Base-by-base conservation (phyloP, 2,113 vertebrate genomes). In the Scolopax mira region DNA sequence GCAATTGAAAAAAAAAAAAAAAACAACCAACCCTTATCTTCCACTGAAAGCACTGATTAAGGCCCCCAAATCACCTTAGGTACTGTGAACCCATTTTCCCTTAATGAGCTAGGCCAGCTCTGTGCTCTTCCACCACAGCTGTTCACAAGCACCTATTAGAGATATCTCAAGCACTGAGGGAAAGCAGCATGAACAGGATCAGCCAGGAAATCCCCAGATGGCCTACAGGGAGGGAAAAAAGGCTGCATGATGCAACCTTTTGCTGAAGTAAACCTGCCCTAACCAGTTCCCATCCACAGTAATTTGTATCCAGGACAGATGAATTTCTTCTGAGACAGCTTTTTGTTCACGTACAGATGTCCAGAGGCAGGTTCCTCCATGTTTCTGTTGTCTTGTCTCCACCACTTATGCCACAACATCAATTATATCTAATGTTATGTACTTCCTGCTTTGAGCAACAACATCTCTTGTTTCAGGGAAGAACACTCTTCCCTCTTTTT, bases 151-250 rank as follows among this genome's bases (percentile, higher is more conserved):
- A 79, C 55, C 79, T 88, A 58, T 39, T 24, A 58, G 37, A 88
- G 35, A 41, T 35, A 64, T 70, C 87, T 90, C 79, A 83, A 77
- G 78, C 85, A 90, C 60, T 19, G n/a, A 81, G 41, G 54, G 39
- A 94, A 94, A 93, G 57, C 55, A 95, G 77, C 69, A 79, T 19
- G 65, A 93, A 65, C 61, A 91, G 67, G 61, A 90, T 81, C 44
- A 39, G 79, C 73, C 84, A 94, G 89, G 93, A 97, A 97, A 94
- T 75, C 86, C 95, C 80, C 93, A 96, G 65, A 94, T 89, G 41
- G 70, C 94, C 94, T 89, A 94, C n/a, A 25, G 95, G 73, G 28
- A 89, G 35, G 85, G 67, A 77, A 94, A 97, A 93, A 94, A 90
- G 41, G 39, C 49, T 94, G 66, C 65, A 87, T 82, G 89, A 94